Base-by-base conservation (phyloP, 1,140 invertebrate species). In the Caenorhabditis elegans region DNA sequence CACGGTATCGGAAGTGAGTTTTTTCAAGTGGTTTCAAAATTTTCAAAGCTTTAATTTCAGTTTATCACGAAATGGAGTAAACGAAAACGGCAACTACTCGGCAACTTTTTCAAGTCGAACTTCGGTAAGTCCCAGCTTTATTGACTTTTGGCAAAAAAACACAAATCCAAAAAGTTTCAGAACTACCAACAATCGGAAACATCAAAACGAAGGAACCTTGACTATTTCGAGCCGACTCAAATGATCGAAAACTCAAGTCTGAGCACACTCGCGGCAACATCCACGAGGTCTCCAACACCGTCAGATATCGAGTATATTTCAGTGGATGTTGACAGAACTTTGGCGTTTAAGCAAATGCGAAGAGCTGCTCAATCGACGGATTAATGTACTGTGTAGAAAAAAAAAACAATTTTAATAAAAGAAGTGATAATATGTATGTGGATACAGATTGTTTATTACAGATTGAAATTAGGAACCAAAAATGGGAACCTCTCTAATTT, bases 301-400 rank as follows among this genome's bases (percentile, higher is more conserved):
- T 70, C 60, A 22, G 60, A 70, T 39, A 70, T 70, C 4, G 60
- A 70, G 13, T 70, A 70, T 19, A 70, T 70, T 13, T 17, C 60
- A n/a, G 60, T 70, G 34, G 60, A 70, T 39, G 60, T 70, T 43
- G 60, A 70, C n/a, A 13, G 60, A 39, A 70, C 60, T 10, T 43
- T 70, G 34, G 60, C 60, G 22, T 70, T 70, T 34, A 70, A 70
- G 28, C 60, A 70, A 39, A 17, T 70, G 31, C 11, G 60, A 70
- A 24, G 60, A 26, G 60, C 60, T 39, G 60, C 34, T 11, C 60
- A 70, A 39, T 70, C 60, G 8, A 39, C 60, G 11, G 60, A 70
- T 43, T 70, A 17, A 70, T 39, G 5, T 43, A 43, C 39, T 15
- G 5, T 43, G 39, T 43, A n/a, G 39, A 43, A 8, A 8, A 15